Conservation (phyloP, 2,888 invertebrate species). For the Tetropium fuscum region DNA sequence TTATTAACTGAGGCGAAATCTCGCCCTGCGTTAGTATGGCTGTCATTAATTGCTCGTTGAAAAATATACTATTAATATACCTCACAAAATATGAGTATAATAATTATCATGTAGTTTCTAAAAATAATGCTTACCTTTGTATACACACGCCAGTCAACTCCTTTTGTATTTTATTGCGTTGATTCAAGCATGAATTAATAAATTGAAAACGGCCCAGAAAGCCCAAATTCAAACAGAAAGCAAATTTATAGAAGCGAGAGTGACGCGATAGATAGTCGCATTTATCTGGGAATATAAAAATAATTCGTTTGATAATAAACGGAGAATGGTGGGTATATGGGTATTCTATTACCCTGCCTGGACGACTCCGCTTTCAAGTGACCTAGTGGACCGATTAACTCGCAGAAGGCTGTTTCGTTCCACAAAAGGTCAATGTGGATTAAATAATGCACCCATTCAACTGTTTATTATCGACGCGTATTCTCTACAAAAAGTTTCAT, state of each 20-base stretch:
- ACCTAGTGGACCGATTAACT: slow-evolving; percentile 37
- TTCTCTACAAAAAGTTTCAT: too few species aligned
- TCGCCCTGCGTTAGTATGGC: too few species aligned
- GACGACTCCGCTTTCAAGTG: slow-evolving; percentile 34
- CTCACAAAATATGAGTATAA: too few species aligned
- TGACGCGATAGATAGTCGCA: neutral
- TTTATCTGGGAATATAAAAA: slow-evolving; percentile 5
- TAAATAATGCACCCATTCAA: slow-evolving; percentile 39
- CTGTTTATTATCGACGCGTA: slow-evolving; percentile 36
- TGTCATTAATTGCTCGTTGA: too few species aligned
- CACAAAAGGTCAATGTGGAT: slow-evolving; percentile 46
- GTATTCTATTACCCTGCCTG: slow-evolving; percentile 37
- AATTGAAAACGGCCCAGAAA: too few species aligned
- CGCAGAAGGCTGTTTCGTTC: slow-evolving; percentile 43
- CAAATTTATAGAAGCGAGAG: neutral
- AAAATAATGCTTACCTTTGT: too few species aligned
- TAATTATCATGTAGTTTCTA: too few species aligned
- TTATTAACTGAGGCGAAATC: too few species aligned
- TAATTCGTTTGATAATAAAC: slow-evolving; percentile 16
- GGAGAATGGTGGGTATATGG: slow-evolving; percentile 31
- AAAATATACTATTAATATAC: too few species aligned
- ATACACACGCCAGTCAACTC: too few species aligned
- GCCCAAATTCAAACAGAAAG: neutral
- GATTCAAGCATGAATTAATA: too few species aligned
- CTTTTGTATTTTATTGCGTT: too few species aligned